These are phyloP conservation scores for Salpingus planirostris DNA, from an alignment of 2,888 invertebrate species.

Conservation along the genomic window DNA sequence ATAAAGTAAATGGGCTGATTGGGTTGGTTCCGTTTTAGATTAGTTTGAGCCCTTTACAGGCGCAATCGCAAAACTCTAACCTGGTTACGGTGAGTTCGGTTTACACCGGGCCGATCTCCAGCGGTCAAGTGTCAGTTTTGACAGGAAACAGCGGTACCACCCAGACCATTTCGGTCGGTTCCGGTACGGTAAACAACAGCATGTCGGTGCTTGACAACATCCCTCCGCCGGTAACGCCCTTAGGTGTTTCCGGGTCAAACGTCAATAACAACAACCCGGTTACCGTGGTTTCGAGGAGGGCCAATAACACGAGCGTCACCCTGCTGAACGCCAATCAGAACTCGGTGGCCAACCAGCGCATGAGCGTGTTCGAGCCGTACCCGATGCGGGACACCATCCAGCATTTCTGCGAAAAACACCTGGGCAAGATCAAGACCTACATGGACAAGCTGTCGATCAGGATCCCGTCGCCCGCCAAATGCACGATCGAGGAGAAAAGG, in stretches of 20 bases:
- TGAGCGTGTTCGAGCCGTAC: slow-evolving; percentile 82
- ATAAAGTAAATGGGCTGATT: too few species aligned
- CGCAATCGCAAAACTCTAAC: slow-evolving; percentile 13
- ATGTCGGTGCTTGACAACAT: too few species aligned
- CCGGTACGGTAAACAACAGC: too few species aligned
- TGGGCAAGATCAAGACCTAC: slow-evolving; percentile 83
- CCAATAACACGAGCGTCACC: slow-evolving; percentile 71
- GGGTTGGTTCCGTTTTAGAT: too few species aligned
- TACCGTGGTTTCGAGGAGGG: slow-evolving; percentile 51
- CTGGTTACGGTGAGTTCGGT: slow-evolving; percentile 38
- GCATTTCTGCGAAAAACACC: slow-evolving; percentile 92
- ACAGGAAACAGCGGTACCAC: slow-evolving; percentile 31
- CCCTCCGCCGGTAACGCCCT: not conserved
- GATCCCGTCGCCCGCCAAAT: slow-evolving; percentile 85
- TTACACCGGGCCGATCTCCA: slow-evolving; percentile 33
- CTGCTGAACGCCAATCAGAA: slow-evolving; percentile 52
- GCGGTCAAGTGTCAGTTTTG: slow-evolving; percentile 37
- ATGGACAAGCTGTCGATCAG: slow-evolving; percentile 79
- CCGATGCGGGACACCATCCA: slow-evolving; percentile 89
- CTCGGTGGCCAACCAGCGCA: slow-evolving; percentile 45
- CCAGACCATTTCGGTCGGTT: slow-evolving; percentile 37
- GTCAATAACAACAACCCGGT: slow-evolving; percentile 49
- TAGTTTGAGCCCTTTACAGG: slow-evolving; percentile 15
- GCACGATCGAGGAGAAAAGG: slow-evolving; percentile 83
- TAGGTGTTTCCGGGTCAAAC: not conserved